phyloP scores from a whole-genome alignment of 2,888 invertebrate genomes.

The Ectemnius lituratus region DNA sequence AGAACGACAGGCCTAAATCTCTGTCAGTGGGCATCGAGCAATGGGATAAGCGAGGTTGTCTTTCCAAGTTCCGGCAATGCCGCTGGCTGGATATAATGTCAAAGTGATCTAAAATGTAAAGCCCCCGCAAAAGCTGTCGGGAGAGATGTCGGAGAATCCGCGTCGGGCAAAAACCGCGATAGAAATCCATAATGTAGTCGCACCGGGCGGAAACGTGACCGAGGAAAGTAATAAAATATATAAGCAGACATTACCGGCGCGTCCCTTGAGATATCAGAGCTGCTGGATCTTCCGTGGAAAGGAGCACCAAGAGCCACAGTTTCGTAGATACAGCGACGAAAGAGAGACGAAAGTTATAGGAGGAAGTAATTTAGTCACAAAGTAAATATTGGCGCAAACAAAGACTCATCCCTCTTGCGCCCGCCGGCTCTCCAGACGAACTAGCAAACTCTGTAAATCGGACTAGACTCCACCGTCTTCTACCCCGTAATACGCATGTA shows the following conservation, averaged over 20 bases:
- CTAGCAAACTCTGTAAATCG: slow-evolving; percentile 35
- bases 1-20: slow-evolving; percentile 39
- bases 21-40: slow-evolving; percentile 44
- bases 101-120: slow-evolving; percentile 45
- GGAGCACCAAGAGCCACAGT: slow-evolving; percentile 16
- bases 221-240: slow-evolving; percentile 1
- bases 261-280: slow-evolving; percentile 20
- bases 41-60: slow-evolving; percentile 26
- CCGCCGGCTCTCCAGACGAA: slow-evolving; percentile 1
- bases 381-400: slow-evolving; percentile 51
- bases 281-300: slow-evolving; percentile 21
- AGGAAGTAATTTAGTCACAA: slow-evolving; percentile 54
- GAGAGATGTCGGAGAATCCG: background rate
- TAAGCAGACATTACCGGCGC: slow-evolving; percentile 19
- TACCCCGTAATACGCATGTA: slow-evolving; percentile 19
- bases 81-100: slow-evolving; percentile 37
- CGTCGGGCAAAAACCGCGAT: slow-evolving; percentile 1
- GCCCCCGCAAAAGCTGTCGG: slow-evolving; percentile 20
- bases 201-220: background rate
- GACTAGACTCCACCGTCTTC: slow-evolving; percentile 14
- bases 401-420: slow-evolving; percentile 33
- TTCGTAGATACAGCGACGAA: slow-evolving; percentile 2
- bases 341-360: slow-evolving; percentile 38
- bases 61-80: background rate
- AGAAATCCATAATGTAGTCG: slow-evolving; percentile 28